Percentiles rank a stretch among this genome's conserved stretches.
Evolutionary conservation across 2,113 vertebrate species (phyloP).

Genomic region (Mesitornis unicolor): DNA sequence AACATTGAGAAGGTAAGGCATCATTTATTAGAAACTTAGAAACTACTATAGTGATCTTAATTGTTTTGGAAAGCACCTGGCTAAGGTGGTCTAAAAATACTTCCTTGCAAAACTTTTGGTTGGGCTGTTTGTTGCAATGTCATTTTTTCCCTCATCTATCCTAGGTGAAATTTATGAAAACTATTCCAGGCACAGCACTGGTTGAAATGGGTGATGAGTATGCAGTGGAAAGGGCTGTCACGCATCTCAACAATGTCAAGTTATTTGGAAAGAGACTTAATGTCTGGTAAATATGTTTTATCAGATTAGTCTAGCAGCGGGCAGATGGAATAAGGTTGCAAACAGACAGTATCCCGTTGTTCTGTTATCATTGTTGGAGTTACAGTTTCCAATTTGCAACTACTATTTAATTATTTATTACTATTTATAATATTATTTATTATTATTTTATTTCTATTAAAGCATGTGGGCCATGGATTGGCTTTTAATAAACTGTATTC

Average conservation of each 20-base stretch:
- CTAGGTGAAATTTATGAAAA: constrained; percentile 98
- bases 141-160: background rate
- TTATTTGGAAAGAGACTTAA: constrained; percentile 95
- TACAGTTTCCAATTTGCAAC: background rate
- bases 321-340: background rate
- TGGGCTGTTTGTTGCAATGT: background rate
- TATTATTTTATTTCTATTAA: background rate
- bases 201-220: constrained; percentile 99
- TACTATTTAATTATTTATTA: background rate
- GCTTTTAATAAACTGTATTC: background rate
- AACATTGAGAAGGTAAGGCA: constrained; percentile 94
- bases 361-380: background rate
- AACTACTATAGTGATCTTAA: background rate
- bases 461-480: background rate
- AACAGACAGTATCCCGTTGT: background rate
- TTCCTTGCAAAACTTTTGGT: background rate
- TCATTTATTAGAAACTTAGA: background rate
- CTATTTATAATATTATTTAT: background rate
- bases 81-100: background rate
- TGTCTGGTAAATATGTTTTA: constrained; percentile 84
- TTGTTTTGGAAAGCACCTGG: background rate
- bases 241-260: constrained; percentile 96
- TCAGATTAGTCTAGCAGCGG: background rate
- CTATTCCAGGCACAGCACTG: constrained; percentile 92
- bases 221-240: constrained; percentile 94